phyloP scores from a whole-genome alignment of 2,797 vertebrate species.

The Epinephelus awoara region DNA sequence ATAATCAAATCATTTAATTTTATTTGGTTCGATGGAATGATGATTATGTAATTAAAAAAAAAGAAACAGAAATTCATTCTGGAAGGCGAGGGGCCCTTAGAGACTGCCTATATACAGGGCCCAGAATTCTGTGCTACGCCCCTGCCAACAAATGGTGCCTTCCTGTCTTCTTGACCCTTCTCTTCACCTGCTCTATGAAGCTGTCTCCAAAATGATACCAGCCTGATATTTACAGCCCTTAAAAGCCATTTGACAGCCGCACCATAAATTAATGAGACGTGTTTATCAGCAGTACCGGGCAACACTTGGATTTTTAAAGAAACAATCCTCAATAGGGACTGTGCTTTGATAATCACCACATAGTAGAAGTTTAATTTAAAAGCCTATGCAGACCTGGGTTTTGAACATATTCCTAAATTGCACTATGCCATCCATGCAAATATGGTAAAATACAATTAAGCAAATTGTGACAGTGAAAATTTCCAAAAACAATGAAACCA shows the following conservation, averaged over 20 bases:
- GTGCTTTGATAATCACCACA: slow-evolving; percentile 1
- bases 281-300: slow-evolving; percentile 49
- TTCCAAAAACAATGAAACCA: background rate
- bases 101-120: no score
- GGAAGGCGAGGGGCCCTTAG: no score
- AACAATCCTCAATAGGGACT: slow-evolving; percentile 29
- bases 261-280: slow-evolving; percentile 63
- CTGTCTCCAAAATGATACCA: slow-evolving; percentile 51
- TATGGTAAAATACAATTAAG: background rate
- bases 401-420: background rate
- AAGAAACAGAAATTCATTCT: no score
- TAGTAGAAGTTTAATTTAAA: background rate
- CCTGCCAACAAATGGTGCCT: slow-evolving; percentile 15
- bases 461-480: background rate
- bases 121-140: no score
- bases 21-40: no score
- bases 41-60: no score
- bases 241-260: slow-evolving; percentile 69
- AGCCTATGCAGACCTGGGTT: background rate
- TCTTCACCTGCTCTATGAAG: slow-evolving; percentile 32
- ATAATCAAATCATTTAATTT: no score
- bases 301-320: slow-evolving; percentile 38
- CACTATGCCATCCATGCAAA: background rate
- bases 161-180: slow-evolving; percentile 44
- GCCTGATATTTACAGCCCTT: slow-evolving; percentile 68